These are phyloP conservation scores for Gasteruption jaculator DNA, from an alignment of 2,888 invertebrate species.

Conservation along the genomic window DNA sequence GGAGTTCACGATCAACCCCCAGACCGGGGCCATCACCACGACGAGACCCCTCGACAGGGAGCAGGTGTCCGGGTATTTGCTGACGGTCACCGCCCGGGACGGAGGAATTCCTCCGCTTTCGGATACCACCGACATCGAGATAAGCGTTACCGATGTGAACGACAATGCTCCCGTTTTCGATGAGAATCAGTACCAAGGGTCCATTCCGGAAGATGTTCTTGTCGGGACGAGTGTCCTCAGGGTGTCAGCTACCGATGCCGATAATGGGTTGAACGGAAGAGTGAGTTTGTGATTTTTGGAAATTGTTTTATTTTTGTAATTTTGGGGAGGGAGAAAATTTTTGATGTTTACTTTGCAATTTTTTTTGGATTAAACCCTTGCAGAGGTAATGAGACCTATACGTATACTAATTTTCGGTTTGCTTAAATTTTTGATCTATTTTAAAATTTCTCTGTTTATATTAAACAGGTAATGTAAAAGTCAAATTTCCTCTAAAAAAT, in stretches of 20 bases:
- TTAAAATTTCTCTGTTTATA: not conserved
- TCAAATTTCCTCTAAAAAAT: no score
- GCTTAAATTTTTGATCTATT: not conserved
- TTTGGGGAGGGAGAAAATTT: no score
- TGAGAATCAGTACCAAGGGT: conserved; percentile 74
- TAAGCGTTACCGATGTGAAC: conserved; percentile 92
- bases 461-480: not conserved
- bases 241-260: conserved; percentile 78
- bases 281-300: conserved; percentile 50
- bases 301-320: no score
- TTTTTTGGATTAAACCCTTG: no score
- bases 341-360: no score
- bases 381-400: no score
- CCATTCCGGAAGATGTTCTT: conserved; percentile 82
- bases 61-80: conserved; percentile 68
- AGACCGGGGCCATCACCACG: conserved; percentile 90
- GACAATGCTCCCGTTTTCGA: conserved; percentile 90
- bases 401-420: no score
- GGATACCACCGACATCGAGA: conserved; percentile 93
- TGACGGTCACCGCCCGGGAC: conserved; percentile 90
- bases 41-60: conserved; percentile 84
- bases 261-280: conserved; percentile 82
- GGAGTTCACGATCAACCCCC: conserved; percentile 83
- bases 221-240: conserved; percentile 77
- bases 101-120: conserved; percentile 87